Conservation (phyloP, 2,888 invertebrate species). For the Diarsia dahlii region DNA sequence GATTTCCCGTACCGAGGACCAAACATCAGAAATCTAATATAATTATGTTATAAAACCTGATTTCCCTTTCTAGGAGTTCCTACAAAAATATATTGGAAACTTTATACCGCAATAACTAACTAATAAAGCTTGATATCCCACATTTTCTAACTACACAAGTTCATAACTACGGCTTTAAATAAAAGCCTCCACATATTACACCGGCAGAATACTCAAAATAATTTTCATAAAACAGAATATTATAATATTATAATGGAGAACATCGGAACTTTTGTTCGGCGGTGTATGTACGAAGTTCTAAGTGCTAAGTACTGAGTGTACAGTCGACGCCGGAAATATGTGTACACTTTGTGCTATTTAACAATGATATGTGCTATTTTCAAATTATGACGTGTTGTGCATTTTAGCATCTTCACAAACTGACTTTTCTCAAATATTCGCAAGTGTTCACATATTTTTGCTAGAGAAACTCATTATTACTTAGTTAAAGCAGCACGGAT, state of each 20-base stretch:
- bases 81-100: background rate
- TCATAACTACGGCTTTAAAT: conserved; percentile 10
- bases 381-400: no score
- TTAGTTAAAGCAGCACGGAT: background rate
- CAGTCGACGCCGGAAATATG: conserved; percentile 21
- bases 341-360: background rate
- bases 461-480: no score
- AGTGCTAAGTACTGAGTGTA: conserved; percentile 58
- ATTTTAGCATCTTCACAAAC: background rate
- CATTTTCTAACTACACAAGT: background rate
- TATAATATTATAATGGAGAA: conserved; percentile 39
- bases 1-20: no score
- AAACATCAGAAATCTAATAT: no score
- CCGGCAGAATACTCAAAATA: conserved; percentile 24
- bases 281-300: conserved; percentile 54
- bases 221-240: conserved; percentile 48
- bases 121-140: conserved; percentile 5
- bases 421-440: no score
- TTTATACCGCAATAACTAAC: background rate
- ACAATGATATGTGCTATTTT: no score
- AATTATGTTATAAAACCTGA: background rate
- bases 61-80: background rate
- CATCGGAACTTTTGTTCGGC: conserved; percentile 50
- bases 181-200: conserved; percentile 42
- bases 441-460: no score